Evolutionary conservation across 2,888 invertebrate species (phyloP), one percentile per base, ranked within the genome.

Genomic region (Melinaea marsaeus): DNA sequence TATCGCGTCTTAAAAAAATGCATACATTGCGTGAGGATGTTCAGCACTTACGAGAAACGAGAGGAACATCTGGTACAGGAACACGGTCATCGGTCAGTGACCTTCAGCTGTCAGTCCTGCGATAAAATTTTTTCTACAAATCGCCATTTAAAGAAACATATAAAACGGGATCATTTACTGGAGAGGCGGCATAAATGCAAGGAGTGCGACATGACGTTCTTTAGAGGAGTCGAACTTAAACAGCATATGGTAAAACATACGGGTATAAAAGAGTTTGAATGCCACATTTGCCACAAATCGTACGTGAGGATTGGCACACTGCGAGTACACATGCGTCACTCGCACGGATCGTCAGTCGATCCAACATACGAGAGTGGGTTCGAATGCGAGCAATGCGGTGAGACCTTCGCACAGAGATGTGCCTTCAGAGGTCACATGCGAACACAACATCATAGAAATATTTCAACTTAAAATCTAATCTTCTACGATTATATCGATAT

Each of bases 371-470:
- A 87, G 58, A 78, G 85, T 46, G 66, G 87, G 48, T 88, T 88
- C 48, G 75, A 81, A 0, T 89, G 89, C 47, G 74, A 77, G 0
- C 75, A 85, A 0, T 89, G 88, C 13, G 86, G 84, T 0, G 85
- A 86, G 64, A 79, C 84, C 0, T 90, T 88, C 11, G 83, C 87
- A 0, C 86, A 90, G 68, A 88, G 87, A 63, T 88, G 86, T 56
- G 87, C 87, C 65, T 63, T 90, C 11, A 88, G 88, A 61, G 83
- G 84, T 1, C 88, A 88, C 69, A 75, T 87, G 57, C 88, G 87
- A 60, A 84, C 85, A 0, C 83, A 83, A 47, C 84, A 87, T 71
- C 22, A 22, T 22, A 22, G 22, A 22, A 22, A 22, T 22, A 22
- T 22, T 22, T 22, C 22, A 22, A 22, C 22, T 22, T 22, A 22